Evolutionary conservation across 1,140 invertebrate species (phyloP).

Genomic region (Sinella curviseta): DNA sequence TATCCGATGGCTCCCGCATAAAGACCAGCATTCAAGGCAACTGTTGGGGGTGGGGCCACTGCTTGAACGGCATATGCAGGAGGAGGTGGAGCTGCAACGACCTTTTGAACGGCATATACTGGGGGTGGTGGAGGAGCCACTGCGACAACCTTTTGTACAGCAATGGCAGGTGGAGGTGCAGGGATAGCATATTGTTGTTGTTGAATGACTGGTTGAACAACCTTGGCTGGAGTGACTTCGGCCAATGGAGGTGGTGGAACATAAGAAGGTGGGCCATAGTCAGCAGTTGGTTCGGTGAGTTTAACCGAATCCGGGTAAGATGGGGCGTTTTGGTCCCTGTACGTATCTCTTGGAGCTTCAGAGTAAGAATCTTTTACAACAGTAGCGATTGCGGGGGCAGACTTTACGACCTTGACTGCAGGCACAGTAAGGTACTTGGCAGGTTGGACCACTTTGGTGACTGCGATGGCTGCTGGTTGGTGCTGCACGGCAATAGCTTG

Average conservation of each 20-base stretch:
- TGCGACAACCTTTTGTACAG: not conserved
- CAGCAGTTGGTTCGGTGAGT: not conserved
- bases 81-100: not conserved
- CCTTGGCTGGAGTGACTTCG: constrained; percentile 13
- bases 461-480: constrained; percentile 5
- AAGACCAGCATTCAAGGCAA: not conserved
- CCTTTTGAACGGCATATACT: not conserved
- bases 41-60: no score
- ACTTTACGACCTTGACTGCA: not conserved
- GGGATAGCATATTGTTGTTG: not conserved
- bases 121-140: not conserved
- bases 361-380: constrained; percentile 38
- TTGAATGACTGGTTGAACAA: not conserved
- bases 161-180: not conserved
- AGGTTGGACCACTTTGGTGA: not conserved
- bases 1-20: constrained; percentile 36
- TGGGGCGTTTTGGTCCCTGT: constrained; percentile 32
- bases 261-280: constrained; percentile 29
- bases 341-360: constrained; percentile 33
- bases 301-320: constrained; percentile 36
- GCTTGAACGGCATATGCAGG: not conserved
- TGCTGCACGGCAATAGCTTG: not conserved
- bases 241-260: constrained; percentile 20
- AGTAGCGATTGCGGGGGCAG: not conserved
- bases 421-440: not conserved